Conservation (phyloP, 2,113 vertebrate genomes). For the Corythornis cristatus region DNA sequence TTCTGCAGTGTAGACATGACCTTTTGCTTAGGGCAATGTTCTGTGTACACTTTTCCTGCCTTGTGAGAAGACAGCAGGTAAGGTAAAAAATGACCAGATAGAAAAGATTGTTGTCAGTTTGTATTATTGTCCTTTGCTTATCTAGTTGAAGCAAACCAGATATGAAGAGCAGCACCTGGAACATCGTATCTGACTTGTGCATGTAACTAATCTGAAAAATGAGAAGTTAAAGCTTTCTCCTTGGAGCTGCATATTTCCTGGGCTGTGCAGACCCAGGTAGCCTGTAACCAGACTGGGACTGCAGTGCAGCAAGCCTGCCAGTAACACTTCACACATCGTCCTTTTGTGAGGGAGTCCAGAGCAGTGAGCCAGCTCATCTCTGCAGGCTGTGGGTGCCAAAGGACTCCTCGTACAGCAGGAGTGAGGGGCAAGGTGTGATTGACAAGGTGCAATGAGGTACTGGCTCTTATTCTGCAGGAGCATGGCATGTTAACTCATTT, state of each 20-base stretch:
- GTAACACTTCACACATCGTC: background rate
- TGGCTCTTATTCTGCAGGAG: background rate
- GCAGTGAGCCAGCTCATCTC: background rate
- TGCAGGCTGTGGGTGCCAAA: background rate
- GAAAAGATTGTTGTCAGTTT: background rate
- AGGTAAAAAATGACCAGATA: background rate
- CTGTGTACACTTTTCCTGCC: background rate
- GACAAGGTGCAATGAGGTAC: background rate
- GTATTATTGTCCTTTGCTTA: background rate
- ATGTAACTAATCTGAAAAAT: background rate
- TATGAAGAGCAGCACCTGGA: background rate
- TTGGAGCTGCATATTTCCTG: background rate
- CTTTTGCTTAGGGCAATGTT: background rate
- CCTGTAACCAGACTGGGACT: background rate
- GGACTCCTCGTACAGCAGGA: background rate
- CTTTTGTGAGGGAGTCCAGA: background rate
- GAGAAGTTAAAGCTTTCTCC: background rate
- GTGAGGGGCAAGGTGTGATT: background rate
- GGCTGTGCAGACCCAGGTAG: background rate
- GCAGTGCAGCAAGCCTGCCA: constrained; percentile 56
- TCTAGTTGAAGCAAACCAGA: background rate
- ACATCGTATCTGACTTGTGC: background rate
- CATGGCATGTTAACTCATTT: background rate
- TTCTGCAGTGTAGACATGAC: background rate
- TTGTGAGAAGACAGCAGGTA: background rate